Percentiles rank a stretch among this genome's conserved stretches.
Evolutionary conservation across 1,140 invertebrate species (phyloP).

Genomic region (Drosophila nasuta): DNA sequence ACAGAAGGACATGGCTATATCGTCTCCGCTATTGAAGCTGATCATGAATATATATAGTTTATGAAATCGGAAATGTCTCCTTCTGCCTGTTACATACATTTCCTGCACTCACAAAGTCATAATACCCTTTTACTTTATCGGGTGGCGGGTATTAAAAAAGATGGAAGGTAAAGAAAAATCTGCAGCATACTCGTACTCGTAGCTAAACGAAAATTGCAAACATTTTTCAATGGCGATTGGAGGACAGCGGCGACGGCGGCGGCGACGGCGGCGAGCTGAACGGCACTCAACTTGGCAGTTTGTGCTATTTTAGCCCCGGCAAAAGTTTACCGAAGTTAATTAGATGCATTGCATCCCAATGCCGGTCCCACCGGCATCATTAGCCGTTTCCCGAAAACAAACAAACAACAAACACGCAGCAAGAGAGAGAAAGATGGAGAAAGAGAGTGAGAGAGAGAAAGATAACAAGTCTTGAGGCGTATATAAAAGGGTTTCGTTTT

Average conservation of each 20-base stretch:
- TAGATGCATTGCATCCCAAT: constrained; percentile 65
- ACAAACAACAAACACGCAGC: background rate
- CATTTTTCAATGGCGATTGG: constrained; percentile 37
- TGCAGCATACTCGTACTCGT: constrained; percentile 31
- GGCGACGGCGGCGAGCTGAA: background rate
- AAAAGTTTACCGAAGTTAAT: constrained; percentile 60
- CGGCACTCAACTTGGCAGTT: constrained; percentile 17
- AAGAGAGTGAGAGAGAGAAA: background rate
- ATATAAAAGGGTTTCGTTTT: constrained; percentile 27
- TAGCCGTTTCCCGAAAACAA: constrained; percentile 37
- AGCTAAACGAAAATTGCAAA: constrained; percentile 37
- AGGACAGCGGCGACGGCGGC: background rate
- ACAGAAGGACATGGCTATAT: too few species aligned
- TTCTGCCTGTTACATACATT: too few species aligned
- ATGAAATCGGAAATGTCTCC: too few species aligned
- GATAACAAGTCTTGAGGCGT: constrained; percentile 32
- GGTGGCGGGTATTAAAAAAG: background rate
- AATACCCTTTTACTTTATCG: too few species aligned
- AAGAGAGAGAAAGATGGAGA: background rate
- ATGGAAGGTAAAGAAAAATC: constrained; percentile 25
- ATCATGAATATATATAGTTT: too few species aligned
- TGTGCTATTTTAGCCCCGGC: background rate
- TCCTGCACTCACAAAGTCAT: too few species aligned
- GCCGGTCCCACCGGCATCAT: constrained; percentile 64
- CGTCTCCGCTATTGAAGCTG: too few species aligned